These are phyloP conservation scores for Microtus montanus DNA, from an alignment of 2,113 vertebrate genomes.

Conservation along the genomic window DNA sequence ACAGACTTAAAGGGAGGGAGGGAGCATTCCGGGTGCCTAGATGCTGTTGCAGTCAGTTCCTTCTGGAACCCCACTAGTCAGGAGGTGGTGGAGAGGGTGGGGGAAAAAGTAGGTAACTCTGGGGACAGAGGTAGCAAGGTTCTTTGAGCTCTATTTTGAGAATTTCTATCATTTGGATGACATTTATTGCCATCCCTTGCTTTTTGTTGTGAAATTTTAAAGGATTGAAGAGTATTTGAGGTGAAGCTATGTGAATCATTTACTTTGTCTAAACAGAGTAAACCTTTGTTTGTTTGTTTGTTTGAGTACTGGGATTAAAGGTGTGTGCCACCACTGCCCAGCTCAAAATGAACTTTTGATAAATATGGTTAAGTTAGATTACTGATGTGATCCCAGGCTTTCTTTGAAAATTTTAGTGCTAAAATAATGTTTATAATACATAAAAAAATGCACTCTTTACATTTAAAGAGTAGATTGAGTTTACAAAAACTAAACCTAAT, in stretches of 20 bases:
- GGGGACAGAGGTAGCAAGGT: neutral
- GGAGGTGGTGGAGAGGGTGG: neutral
- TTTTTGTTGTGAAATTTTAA: neutral
- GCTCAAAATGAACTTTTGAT: neutral
- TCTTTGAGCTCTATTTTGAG: no score
- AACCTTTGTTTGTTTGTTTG: neutral
- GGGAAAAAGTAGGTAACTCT: neutral
- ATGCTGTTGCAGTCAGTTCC: neutral
- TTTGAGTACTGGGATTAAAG: neutral
- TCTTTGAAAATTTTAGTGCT: neutral
- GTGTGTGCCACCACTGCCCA: neutral
- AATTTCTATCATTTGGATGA: neutral
- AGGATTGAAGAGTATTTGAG: neutral
- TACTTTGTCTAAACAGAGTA: neutral
- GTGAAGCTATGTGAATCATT: neutral
- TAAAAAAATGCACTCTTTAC: neutral
- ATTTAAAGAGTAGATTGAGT: slow-evolving; percentile 6
- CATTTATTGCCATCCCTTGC: neutral
- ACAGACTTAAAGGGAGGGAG: neutral
- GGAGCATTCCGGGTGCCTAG: neutral
- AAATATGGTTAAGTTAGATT: neutral
- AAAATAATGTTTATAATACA: slow-evolving; percentile 41
- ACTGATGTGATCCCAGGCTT: neutral
- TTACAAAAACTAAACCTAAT: neutral
- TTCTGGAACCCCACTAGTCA: neutral